phyloP scores from a whole-genome alignment of 2,113 vertebrate genomes.

The Silurus meridionalis region DNA sequence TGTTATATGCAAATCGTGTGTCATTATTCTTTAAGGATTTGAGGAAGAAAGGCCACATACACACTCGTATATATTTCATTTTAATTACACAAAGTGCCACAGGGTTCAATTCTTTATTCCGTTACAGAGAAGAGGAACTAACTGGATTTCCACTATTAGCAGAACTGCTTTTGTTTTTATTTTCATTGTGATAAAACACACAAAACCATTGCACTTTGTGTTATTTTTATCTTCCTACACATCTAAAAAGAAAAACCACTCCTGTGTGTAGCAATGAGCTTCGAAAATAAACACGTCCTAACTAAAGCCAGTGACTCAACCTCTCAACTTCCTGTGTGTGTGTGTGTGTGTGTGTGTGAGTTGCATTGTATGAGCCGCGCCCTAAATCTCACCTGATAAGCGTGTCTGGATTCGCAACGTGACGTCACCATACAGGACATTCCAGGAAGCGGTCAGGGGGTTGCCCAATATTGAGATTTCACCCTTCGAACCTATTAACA shows the following conservation, averaged over 20 bases:
- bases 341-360: conserved; percentile 5
- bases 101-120: too few species aligned
- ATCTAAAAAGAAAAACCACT: neutral
- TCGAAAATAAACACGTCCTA: neutral
- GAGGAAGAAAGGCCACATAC: too few species aligned
- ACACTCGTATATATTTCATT: too few species aligned
- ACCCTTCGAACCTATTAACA: too few species aligned
- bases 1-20: too few species aligned
- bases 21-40: too few species aligned
- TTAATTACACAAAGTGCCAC: too few species aligned
- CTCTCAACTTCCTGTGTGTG: neutral
- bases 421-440: conserved; percentile 16
- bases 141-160: too few species aligned
- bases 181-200: neutral
- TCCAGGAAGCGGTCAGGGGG: conserved; percentile 25
- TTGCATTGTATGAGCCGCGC: conserved; percentile 8
- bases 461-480: neutral
- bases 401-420: conserved; percentile 24
- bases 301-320: neutral
- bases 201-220: neutral
- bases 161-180: neutral
- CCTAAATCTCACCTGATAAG: conserved; percentile 40
- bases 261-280: neutral
- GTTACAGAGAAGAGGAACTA: too few species aligned
- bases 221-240: neutral